phyloP scores from a whole-genome alignment of 2,113 vertebrate species.

The Panurus biarmicus region DNA sequence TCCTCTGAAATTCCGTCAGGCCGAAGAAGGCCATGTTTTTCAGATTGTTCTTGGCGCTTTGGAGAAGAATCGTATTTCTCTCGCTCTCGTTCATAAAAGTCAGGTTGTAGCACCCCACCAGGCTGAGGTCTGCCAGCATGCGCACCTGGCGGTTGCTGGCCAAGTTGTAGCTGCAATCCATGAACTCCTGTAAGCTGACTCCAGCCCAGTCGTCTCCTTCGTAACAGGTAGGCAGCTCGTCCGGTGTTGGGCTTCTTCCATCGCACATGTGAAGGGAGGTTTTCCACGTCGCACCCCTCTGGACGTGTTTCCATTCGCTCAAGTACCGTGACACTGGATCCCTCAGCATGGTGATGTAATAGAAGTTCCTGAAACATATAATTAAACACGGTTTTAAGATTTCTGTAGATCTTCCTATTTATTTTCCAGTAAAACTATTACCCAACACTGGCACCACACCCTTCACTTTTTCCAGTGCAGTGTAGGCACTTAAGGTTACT shows the following conservation, averaged over 20 bases:
- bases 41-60: conserved; percentile 93
- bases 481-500: not conserved
- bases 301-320: conserved; percentile 98
- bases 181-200: conserved; percentile 88
- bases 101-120: conserved; percentile 98
- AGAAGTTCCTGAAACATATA: conserved; percentile 91
- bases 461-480: not conserved
- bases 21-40: conserved; percentile 99
- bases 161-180: conserved; percentile 91
- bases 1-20: conserved; percentile 95
- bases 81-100: conserved; percentile 94
- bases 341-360: conserved; percentile 98
- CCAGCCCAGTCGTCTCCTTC: conserved; percentile 94
- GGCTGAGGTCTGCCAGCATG: conserved; percentile 95
- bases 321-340: conserved; percentile 96
- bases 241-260: conserved; percentile 89
- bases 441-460: not conserved
- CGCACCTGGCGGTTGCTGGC: conserved; percentile 96
- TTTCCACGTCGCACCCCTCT: conserved; percentile 96
- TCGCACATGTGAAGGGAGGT: conserved; percentile 97
- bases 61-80: conserved; percentile 83
- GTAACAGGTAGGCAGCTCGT: conserved; percentile 93
- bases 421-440: not conserved
- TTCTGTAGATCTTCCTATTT: not conserved
- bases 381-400: conserved; percentile 43